Percentiles rank a stretch among this genome's conserved stretches.
These are phyloP conservation scores for Biston stratarius DNA, from an alignment of 2,888 invertebrate genomes.

Conservation along the genomic window DNA sequence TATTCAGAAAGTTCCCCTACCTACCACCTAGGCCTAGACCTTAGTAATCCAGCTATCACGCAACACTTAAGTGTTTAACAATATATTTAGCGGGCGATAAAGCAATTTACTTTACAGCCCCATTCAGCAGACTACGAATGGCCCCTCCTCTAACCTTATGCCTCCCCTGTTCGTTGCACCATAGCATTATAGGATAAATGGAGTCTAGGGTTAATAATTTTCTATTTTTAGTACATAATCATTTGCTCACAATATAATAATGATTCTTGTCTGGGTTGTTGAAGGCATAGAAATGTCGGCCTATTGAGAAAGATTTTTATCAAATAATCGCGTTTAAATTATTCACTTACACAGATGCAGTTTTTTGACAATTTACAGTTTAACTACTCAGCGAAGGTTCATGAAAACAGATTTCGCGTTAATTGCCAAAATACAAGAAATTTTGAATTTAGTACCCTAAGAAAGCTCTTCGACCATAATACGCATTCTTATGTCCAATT, in stretches of 20 bases:
- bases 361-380: no score
- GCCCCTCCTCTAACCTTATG: constrained; percentile 48
- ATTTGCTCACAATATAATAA: constrained; percentile 38
- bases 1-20: no score
- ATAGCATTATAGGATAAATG: constrained; percentile 57
- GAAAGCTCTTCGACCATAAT: no score
- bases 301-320: neutral
- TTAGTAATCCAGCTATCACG: constrained; percentile 4
- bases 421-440: no score
- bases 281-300: constrained; percentile 1
- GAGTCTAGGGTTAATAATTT: constrained; percentile 52
- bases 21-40: constrained; percentile 1
- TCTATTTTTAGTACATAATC: constrained; percentile 56
- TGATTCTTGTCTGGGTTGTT: constrained; percentile 6
- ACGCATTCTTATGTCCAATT: no score
- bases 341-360: neutral
- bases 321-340: neutral
- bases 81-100: constrained; percentile 43
- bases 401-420: no score
- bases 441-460: no score
- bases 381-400: no score
- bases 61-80: constrained; percentile 25
- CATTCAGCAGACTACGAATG: constrained; percentile 65
- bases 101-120: constrained; percentile 67
- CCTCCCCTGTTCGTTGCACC: constrained; percentile 46